Evolutionary conservation across 2,888 invertebrate species (phyloP), one percentile per base, ranked within the genome.

Genomic region (Cephonodes hylas): DNA sequence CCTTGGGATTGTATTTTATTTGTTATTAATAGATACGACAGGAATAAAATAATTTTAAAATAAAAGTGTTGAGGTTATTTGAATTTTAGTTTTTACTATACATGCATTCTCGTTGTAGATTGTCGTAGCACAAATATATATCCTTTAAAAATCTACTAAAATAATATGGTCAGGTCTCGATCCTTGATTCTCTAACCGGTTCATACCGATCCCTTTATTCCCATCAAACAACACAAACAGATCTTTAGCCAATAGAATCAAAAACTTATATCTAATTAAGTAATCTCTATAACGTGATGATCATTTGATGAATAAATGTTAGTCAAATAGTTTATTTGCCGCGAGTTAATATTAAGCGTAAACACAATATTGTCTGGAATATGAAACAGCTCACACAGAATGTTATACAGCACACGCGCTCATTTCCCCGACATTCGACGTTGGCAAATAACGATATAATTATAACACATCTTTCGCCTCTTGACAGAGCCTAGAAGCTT

Each of bases 1-100:
- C 79, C 80, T 84, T 83, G 78, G 77, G 79, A 79, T 74, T 81
- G 79, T 77, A 82, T 79, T 79, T 74, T 83, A 85, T 83, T 86
- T 85, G 80, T 77, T 79, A 82, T 84, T 80, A 80, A 72, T 83
- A 81, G 75, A 77, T 75, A 78, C 71, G 76, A 78, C 74, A 72
- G 80, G 77, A 81, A 85, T 83, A 85, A 85, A 86, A 79, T 75
- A 81, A 82, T 81, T 65, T 72, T 70, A 66, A 63, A 65, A 67
- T 53, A 53, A 53, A 53, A 18, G 53, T 53, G 53, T 53, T 53
- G 53, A 53, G 31, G 27, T 53, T 53, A 53, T 53, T 53, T 27
- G 25, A 53, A 64, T 67, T 15, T 42, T 5, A 2, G 13, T 62
- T 67, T 71, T 42, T 66, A 59, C 70, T 42, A 53, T 7, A 31